Base-by-base conservation (phyloP, 2,797 vertebrate genomes). In the Phoxinus dragarum region DNA sequence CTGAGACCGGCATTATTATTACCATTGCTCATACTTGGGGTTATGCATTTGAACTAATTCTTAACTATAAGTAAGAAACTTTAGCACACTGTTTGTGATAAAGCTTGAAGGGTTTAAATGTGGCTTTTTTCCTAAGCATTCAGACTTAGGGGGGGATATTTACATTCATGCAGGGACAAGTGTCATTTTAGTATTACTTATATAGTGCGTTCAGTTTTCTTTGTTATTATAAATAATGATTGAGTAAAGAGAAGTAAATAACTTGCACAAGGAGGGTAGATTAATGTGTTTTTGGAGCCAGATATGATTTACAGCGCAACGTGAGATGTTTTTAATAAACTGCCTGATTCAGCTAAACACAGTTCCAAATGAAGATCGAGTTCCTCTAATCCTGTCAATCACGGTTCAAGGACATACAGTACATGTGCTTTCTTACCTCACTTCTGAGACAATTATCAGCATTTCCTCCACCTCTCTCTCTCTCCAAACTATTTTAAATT, bases 291-390 rank as follows among this genome's bases (percentile, higher is more conserved):
- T 66, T 75, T 75, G n/a, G 9, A 67, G 49, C 19, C 17, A 49
- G 21, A 75, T 38, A 76, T 75, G 72, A 83, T 83, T 66, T 83
- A 75, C 4, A 80, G 61, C 42, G 3, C 31, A 16, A 23, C 12
- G 54, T 36, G 0, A 64, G 4, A 52, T 44, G 67, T 38, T 76
- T 76, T 77, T 84, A 52, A 67, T 52, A 76, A 84, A 47, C 10
- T 27, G 44, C 36, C 73, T 76, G 73, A 84, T 76, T 77, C 73
- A 40, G 44, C 82, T 31, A 54, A 75, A 74, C 23, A 3, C 19
- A 82, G 56, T 34, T 19, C 23, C 1, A 27, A 27, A 34, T 3
- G 42, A 80, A 31, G 27, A 80, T 64, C 5, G 3, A 52, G 31
- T 68, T 68, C 19, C 16, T 80, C 27, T 68, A 38, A 44, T 79